These are phyloP conservation scores for Bacillus rossius DNA, from an alignment of 1,140 invertebrate genomes.

Conservation along the genomic window DNA sequence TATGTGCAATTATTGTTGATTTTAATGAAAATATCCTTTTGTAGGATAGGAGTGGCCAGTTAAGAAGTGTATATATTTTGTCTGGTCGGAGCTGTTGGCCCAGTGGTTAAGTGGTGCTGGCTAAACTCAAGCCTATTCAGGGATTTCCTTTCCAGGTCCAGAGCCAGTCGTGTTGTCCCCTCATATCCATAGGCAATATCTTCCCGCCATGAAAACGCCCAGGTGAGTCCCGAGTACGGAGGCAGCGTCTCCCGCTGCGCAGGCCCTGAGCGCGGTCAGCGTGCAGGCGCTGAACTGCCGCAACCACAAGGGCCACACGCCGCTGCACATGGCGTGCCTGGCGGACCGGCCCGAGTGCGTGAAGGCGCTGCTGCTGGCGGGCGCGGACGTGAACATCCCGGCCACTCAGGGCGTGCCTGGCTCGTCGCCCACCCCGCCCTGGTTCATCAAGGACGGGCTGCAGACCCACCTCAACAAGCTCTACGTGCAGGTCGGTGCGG, in stretches of 20 bases:
- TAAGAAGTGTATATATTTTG: too few relatives aligned
- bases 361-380: conserved; percentile 71
- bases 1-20: too few relatives aligned
- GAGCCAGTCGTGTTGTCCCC: too few relatives aligned
- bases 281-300: conserved; percentile 55
- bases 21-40: too few relatives aligned
- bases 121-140: too few relatives aligned
- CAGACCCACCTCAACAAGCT: conserved; percentile 62
- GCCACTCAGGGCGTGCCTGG: conserved; percentile 39
- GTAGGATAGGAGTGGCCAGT: too few relatives aligned
- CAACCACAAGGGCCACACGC: conserved; percentile 77
- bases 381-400: conserved; percentile 78
- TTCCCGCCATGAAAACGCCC: too few relatives aligned
- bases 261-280: conserved; percentile 1
- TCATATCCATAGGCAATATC: too few relatives aligned
- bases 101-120: too few relatives aligned
- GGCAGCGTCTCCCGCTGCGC: background rate
- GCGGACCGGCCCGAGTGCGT: conserved; percentile 83
- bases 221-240: too few relatives aligned
- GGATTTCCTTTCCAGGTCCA: too few relatives aligned
- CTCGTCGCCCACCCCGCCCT: conserved; percentile 37
- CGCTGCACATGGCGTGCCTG: conserved; percentile 79
- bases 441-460: conserved; percentile 60
- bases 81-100: too few relatives aligned
- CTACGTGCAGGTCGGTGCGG: conserved; percentile 33